Percentiles rank a stretch among this genome's conserved stretches.
Evolutionary conservation across 2,888 invertebrate species (phyloP).

Genomic region (Agrenia bidenticulata): DNA sequence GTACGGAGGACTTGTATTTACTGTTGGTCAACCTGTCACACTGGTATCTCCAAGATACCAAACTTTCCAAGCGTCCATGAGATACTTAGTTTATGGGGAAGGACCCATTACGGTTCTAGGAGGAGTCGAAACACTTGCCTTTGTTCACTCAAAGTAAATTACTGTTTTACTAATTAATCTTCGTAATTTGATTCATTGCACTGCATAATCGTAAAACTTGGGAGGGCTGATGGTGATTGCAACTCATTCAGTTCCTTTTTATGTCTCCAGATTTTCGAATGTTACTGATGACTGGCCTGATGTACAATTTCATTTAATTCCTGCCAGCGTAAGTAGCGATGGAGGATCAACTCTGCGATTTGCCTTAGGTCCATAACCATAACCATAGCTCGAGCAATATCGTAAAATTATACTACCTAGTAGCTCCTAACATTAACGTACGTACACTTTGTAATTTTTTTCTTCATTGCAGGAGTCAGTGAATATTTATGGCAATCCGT

Average conservation of each 20-base stretch:
- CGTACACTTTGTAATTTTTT: neutral
- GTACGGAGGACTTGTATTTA: constrained; percentile 78
- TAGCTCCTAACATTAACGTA: too few species aligned
- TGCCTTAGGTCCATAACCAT: constrained; percentile 66
- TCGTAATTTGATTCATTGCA: too few species aligned
- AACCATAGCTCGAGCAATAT: constrained; percentile 16
- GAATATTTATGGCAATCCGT: constrained; percentile 41
- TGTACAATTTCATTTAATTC: constrained; percentile 84
- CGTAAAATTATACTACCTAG: constrained; percentile 38
- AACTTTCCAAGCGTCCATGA: constrained; percentile 74
- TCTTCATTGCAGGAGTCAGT: constrained; percentile 14
- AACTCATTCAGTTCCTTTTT: neutral
- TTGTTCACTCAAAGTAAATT: constrained; percentile 78
- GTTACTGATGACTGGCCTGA: constrained; percentile 80
- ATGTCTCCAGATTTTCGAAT: constrained; percentile 61
- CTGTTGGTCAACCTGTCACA: constrained; percentile 74
- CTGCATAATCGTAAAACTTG: neutral
- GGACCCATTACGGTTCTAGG: constrained; percentile 81
- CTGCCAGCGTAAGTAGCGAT: constrained; percentile 83
- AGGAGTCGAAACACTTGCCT: constrained; percentile 85
- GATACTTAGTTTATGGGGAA: constrained; percentile 79
- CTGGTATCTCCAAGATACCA: constrained; percentile 78
- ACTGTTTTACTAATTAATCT: neutral
- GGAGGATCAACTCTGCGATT: constrained; percentile 78
- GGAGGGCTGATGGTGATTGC: neutral